phyloP scores from a whole-genome alignment of 2,797 vertebrate genomes.

The Discoglossus pictus region DNA sequence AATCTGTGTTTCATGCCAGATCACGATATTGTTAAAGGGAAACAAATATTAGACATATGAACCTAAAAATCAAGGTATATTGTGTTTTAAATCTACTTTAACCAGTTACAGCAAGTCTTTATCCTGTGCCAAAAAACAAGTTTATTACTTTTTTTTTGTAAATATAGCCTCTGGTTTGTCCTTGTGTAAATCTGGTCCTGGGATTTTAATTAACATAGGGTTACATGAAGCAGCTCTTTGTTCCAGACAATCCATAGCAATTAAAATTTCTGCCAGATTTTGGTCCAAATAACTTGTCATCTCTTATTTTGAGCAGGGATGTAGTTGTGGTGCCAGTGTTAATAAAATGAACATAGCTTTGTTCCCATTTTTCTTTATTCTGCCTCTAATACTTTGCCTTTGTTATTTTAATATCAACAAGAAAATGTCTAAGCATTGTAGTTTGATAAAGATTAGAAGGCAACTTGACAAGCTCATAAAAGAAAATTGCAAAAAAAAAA shows the following conservation, averaged over 20 bases:
- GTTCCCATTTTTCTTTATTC: too few species aligned
- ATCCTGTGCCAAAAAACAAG: constrained; percentile 19
- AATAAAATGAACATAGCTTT: background rate
- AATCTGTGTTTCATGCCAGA: too few species aligned
- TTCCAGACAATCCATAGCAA: constrained; percentile 35
- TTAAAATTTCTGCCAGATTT: constrained; percentile 33
- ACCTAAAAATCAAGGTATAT: too few species aligned
- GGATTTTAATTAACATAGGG: constrained; percentile 33
- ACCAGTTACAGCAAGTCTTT: constrained; percentile 20
- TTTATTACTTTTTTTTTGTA: constrained; percentile 19
- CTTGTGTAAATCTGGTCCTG: constrained; percentile 7
- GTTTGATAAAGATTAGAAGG: constrained; percentile 4
- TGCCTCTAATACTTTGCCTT: too few species aligned
- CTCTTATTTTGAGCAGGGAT: constrained; percentile 1
- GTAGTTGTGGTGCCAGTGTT: constrained; percentile 3
- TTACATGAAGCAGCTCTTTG: constrained; percentile 26
- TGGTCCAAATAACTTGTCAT: constrained; percentile 24
- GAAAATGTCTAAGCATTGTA: background rate
- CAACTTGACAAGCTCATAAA: too few species aligned
- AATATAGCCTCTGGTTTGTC: constrained; percentile 8
- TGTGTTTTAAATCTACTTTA: constrained; percentile 29
- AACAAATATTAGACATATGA: too few species aligned
- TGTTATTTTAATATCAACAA: too few species aligned
- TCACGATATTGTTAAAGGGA: too few species aligned
- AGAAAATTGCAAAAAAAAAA: too few species aligned